A percentile compares a stretch with the other conserved stretches of the same genome.
Evolutionary conservation across 2,113 vertebrate genomes (phyloP).

Genomic region (Dicentrarchus labrax): DNA sequence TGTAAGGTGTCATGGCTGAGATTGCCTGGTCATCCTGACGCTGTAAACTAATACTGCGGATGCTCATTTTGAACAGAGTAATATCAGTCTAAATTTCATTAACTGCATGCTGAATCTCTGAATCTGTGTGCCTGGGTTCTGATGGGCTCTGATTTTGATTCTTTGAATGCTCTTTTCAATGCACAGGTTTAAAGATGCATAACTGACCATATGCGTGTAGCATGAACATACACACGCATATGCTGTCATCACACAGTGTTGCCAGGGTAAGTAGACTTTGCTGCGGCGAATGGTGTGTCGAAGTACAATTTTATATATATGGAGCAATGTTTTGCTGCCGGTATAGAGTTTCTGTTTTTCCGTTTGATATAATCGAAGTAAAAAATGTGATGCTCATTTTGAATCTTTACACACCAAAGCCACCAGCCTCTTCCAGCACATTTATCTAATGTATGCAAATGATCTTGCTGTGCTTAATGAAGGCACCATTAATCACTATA

Average conservation of each 20-base stretch:
- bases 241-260: not conserved
- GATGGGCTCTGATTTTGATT: slow-evolving; percentile 17
- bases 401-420: slow-evolving; percentile 69
- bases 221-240: not conserved
- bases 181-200: slow-evolving; percentile 14
- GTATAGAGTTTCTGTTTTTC: slow-evolving; percentile 23
- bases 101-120: slow-evolving; percentile 20
- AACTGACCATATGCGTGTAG: not conserved
- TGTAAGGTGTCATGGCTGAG: slow-evolving; percentile 23
- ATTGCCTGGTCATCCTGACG: slow-evolving; percentile 11
- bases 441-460: slow-evolving; percentile 88
- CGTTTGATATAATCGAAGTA: slow-evolving; percentile 4
- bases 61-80: slow-evolving; percentile 23
- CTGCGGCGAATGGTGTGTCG: slow-evolving; percentile 2
- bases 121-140: slow-evolving; percentile 11
- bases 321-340: not conserved
- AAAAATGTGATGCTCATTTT: slow-evolving; percentile 46
- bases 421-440: slow-evolving; percentile 77
- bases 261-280: slow-evolving; percentile 39
- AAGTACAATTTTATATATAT: slow-evolving; percentile 2
- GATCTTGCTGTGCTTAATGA: slow-evolving; percentile 84
- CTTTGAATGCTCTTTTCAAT: slow-evolving; percentile 44
- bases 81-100: slow-evolving; percentile 20
- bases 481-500: slow-evolving; percentile 87
- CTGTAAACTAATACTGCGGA: slow-evolving; percentile 29